Base-by-base conservation (phyloP, 2,113 vertebrate genomes). In the Labeo rohita region DNA sequence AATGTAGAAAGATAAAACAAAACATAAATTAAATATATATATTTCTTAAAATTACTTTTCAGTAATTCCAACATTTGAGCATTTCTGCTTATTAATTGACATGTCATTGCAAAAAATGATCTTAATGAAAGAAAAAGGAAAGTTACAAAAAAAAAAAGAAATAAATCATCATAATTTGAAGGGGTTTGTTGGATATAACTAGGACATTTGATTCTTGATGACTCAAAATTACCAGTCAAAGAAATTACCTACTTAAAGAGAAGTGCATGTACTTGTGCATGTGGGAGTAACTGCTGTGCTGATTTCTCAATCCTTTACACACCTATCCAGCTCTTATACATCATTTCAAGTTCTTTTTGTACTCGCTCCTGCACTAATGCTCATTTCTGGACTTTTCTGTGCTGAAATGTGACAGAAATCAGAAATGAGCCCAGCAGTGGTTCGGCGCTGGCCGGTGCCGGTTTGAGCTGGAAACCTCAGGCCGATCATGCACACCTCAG, bases 291-390 rank as follows among this genome's bases (percentile, higher is more conserved):
- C 11, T 39, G 2, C 36, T 39, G 65, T 65, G 47, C 3, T 23
- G n/a, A 56, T 43, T 66, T n/a, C 28, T 6, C 5, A 23, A 78
- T 65, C 18, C 66, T 68, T 61, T 6, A 86, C 75, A 84, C 80
- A 80, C 54, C 36, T 65, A 61, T 56, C 36, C 23, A 59, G n/a
- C 39, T n/a, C 8, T 39, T 43, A 13, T n/a, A 0, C 11, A 79
- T 65, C 6, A 28, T 34, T 34, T 70, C 15, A 54, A 18, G 34
- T 4, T 10, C 28, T 49, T 63, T 85, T 75, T 59, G 70, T 23
- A 10, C 28, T 79, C 28, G 2, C 18, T 8, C 23, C 59, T 45
- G 50, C 70, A 61, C 10, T 13, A 43, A 61, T 3, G 39, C 34
- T 43, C 34, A 7, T 2, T 21, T 15, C 54, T 16, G 8, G 43